phyloP scores from a whole-genome alignment of 2,113 vertebrate species.

The Oreotrochilus melanogaster region DNA sequence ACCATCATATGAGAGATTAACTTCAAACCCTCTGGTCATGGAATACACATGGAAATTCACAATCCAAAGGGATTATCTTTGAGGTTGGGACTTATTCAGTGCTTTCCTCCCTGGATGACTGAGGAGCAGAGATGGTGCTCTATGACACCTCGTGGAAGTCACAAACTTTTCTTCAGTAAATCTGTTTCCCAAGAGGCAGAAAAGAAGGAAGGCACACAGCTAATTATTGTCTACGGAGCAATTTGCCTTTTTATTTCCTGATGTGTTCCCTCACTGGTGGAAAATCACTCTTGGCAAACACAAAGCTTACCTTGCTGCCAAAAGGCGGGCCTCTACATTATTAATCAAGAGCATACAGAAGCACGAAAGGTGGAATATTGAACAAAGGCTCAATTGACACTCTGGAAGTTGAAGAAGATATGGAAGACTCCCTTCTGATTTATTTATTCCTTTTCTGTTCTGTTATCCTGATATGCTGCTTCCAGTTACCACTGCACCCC shows the following conservation, averaged over 20 bases:
- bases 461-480: slow-evolving; percentile 67
- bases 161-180: not conserved
- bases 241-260: slow-evolving; percentile 31
- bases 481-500: slow-evolving; percentile 70
- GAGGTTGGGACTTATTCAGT: not conserved
- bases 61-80: not conserved
- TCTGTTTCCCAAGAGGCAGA: not conserved
- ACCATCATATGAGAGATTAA: not conserved
- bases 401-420: slow-evolving; percentile 72
- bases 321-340: slow-evolving; percentile 56
- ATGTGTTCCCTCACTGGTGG: not conserved
- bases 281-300: slow-evolving; percentile 63
- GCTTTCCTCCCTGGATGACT: not conserved
- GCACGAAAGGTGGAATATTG: slow-evolving; percentile 48
- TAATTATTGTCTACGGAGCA: not conserved
- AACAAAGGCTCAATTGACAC: slow-evolving; percentile 68
- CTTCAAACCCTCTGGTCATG: not conserved
- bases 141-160: not conserved
- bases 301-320: slow-evolving; percentile 44
- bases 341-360: slow-evolving; percentile 47
- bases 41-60: not conserved
- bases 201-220: not conserved
- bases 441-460: slow-evolving; percentile 81
- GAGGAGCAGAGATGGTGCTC: not conserved
- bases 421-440: slow-evolving; percentile 82